Conservation (phyloP, 2,113 vertebrate species). For the Platycercus adscitus region DNA sequence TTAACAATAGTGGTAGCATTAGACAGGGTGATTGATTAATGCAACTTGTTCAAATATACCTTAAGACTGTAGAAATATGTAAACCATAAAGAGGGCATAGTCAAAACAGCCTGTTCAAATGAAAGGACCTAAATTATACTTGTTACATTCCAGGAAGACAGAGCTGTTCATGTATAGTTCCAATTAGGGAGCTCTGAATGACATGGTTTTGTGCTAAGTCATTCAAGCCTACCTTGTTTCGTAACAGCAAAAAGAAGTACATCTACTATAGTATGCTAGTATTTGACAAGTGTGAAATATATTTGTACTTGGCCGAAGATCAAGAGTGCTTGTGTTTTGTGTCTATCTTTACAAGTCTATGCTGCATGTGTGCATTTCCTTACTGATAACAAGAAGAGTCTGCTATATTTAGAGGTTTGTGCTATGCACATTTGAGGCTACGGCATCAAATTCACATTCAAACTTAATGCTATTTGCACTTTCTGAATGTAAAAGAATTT, state of each 20-base stretch:
- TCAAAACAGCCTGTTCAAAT: not conserved
- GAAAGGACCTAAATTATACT: not conserved
- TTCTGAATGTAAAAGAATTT: not conserved
- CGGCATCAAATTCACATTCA: not conserved
- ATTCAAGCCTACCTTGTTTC: not conserved
- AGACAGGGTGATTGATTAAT: not conserved
- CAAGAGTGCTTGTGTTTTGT: not conserved
- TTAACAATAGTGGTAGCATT: not conserved
- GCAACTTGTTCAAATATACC: not conserved
- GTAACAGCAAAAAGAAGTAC: not conserved
- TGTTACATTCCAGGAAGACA: not conserved
- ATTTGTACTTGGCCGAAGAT: not conserved
- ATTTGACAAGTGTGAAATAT: not conserved
- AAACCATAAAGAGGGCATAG: not conserved
- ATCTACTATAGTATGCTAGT: not conserved
- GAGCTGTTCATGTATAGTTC: not conserved
- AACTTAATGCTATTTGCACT: not conserved
- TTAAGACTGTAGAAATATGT: not conserved
- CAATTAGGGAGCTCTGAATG: not conserved
- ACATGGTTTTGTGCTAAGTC: not conserved
- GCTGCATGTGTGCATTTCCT: not conserved
- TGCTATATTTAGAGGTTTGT: not conserved
- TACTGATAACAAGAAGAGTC: not conserved
- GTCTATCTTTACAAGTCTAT: not conserved
- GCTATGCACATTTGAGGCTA: not conserved